Evolutionary conservation across 2,797 vertebrate species (phyloP).

Genomic region (Alauda arvensis): DNA sequence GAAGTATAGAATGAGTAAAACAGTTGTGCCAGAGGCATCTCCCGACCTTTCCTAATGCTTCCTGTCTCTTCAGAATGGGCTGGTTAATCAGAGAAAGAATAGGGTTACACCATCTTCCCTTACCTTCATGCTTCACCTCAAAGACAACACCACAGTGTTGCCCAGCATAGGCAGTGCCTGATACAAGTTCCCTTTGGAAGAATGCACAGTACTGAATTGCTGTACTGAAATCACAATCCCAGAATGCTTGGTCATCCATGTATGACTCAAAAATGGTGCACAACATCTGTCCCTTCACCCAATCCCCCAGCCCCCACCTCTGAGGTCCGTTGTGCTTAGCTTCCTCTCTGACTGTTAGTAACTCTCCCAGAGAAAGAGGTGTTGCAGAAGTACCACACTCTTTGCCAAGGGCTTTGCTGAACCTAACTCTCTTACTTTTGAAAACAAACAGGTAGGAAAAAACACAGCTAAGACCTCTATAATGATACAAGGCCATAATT

Average conservation of each 20-base stretch:
- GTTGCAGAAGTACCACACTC: not conserved
- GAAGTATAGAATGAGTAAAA: not conserved
- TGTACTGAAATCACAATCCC: not conserved
- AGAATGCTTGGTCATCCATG: not conserved
- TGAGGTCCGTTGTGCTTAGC: too few species aligned
- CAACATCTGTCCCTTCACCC: not conserved
- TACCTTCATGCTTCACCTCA: not conserved
- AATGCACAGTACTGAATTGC: not conserved
- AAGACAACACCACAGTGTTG: not conserved
- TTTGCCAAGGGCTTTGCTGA: not conserved
- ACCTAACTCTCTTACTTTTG: not conserved
- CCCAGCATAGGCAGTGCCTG: accelerated
- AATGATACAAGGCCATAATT: not conserved
- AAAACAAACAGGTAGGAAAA: not conserved
- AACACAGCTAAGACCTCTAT: not conserved
- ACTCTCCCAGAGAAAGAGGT: not conserved
- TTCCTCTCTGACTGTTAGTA: not conserved
- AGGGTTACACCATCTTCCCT: not conserved
- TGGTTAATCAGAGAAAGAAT: not conserved
- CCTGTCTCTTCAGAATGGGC: not conserved
- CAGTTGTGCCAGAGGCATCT: not conserved
- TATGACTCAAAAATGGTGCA: not conserved
- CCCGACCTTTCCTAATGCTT: not conserved
- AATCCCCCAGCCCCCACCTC: not conserved
- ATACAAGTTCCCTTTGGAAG: not conserved